Conservation (phyloP, 2,113 vertebrate genomes). For the Rhegmatorhina hoffmannsi region DNA sequence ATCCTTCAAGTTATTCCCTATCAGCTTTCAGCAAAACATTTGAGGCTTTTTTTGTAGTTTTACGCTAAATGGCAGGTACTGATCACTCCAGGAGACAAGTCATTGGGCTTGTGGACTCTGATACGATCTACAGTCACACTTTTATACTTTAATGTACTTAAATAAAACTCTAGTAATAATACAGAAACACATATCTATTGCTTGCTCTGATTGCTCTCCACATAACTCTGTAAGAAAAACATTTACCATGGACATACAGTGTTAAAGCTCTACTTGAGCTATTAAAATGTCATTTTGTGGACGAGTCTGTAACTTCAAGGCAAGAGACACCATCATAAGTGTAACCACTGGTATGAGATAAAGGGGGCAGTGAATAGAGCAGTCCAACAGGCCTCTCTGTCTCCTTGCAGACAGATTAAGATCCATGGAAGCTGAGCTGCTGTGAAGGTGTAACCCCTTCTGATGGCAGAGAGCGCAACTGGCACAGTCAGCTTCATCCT, state of each 20-base stretch:
- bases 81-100: not conserved
- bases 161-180: not conserved
- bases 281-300: not conserved
- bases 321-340: not conserved
- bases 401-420: not conserved
- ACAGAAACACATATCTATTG: not conserved
- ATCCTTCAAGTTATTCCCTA: not conserved
- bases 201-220: not conserved
- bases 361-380: not conserved
- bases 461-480: not conserved
- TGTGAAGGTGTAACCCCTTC: not conserved
- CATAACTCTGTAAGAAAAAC: not conserved
- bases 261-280: not conserved
- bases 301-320: not conserved
- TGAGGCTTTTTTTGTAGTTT: not conserved
- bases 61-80: not conserved
- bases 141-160: not conserved
- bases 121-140: not conserved
- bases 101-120: not conserved
- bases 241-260: not conserved
- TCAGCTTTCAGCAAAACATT: not conserved
- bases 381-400: not conserved
- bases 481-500: not conserved
- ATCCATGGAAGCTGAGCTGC: not conserved
- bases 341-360: not conserved